Percentiles rank a stretch among this genome's conserved stretches.
phyloP scores from a whole-genome alignment of 2,113 vertebrate species.

The Zapus hudsonius region DNA sequence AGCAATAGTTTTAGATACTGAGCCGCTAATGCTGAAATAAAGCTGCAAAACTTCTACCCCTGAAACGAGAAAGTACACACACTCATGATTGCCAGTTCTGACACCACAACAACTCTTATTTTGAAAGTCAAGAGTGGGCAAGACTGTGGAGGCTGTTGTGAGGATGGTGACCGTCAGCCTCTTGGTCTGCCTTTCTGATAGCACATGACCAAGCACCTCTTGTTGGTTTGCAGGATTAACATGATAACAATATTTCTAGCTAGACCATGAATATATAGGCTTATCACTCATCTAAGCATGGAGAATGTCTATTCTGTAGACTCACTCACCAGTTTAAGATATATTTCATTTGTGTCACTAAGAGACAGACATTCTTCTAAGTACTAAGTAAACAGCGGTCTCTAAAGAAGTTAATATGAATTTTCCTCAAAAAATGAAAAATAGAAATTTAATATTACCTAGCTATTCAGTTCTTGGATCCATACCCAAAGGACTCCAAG shows the following conservation, averaged over 20 bases:
- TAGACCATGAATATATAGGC: not conserved
- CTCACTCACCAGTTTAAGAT: not conserved
- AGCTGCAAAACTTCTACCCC: not conserved
- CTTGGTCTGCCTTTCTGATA: not conserved
- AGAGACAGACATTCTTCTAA: not conserved
- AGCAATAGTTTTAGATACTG: conserved; percentile 61
- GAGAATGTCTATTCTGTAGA: not conserved
- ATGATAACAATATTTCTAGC: not conserved
- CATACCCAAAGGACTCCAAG: too few relatives aligned
- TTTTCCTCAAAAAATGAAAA: not conserved
- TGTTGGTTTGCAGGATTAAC: not conserved
- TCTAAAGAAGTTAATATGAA: too few relatives aligned
- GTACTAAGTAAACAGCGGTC: not conserved
- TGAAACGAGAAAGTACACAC: not conserved
- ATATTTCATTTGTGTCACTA: not conserved
- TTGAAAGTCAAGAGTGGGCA: not conserved
- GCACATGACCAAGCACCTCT: not conserved
- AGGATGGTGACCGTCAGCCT: not conserved
- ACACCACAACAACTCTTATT: not conserved
- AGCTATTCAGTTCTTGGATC: not conserved
- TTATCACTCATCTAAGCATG: not conserved
- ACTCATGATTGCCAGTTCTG: not conserved
- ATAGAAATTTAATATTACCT: not conserved
- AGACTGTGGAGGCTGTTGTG: not conserved
- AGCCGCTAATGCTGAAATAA: conserved; percentile 13